Evolutionary conservation across 2,113 vertebrate genomes (phyloP).

Genomic region (Melanotaenia duboulayi): DNA sequence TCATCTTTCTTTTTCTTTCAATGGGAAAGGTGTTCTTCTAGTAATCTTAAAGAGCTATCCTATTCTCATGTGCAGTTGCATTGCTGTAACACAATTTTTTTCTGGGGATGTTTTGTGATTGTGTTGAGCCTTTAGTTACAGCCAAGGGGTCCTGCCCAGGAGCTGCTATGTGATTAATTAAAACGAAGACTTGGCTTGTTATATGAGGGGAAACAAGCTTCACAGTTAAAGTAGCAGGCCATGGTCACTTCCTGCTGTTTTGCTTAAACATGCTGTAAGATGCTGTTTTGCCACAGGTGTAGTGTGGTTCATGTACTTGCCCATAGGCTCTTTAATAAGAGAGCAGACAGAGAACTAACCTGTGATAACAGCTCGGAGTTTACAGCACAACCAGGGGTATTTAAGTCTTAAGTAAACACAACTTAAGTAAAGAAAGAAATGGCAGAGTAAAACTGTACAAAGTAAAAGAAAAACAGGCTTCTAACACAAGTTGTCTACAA

Average conservation of each 20-base stretch:
- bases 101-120: no score
- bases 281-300: conserved; percentile 33
- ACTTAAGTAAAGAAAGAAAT: no score
- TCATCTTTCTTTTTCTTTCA: conserved; percentile 1
- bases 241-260: neutral
- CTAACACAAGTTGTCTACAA: neutral
- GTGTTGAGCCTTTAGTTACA: no score
- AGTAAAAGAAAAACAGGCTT: neutral
- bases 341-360: neutral
- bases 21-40: neutral
- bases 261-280: neutral
- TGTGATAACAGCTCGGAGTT: conserved; percentile 25
- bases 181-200: no score
- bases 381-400: neutral
- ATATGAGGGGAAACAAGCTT: neutral
- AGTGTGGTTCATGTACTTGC: conserved; percentile 23
- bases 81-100: neutral
- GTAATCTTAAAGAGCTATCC: neutral
- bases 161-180: no score
- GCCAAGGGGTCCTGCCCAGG: no score
- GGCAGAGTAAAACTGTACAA: neutral
- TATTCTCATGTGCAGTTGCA: neutral
- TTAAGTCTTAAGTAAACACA: neutral
- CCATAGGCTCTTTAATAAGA: conserved; percentile 20
- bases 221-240: conserved; percentile 15